These are phyloP conservation scores for Notodonta ziczac DNA, from an alignment of 2,888 invertebrate species.

Conservation along the genomic window DNA sequence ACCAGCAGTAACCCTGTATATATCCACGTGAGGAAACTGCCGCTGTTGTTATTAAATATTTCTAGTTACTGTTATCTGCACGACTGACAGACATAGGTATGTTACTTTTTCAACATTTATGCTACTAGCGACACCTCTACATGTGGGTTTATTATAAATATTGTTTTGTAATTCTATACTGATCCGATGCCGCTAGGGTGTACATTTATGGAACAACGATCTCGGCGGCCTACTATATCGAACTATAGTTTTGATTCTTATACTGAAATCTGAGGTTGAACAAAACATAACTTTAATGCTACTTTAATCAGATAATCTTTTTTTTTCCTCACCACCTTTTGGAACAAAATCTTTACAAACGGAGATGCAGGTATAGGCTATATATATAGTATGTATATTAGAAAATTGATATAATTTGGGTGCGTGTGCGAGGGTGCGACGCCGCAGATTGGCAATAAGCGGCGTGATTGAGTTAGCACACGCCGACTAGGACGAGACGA, in stretches of 20 bases:
- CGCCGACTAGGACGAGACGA: neutral
- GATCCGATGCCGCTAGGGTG: no score
- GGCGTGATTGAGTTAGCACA: conserved; percentile 37
- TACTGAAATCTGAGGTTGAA: no score
- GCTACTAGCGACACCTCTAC: neutral
- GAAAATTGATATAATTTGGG: neutral
- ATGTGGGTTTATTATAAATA: neutral
- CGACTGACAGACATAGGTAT: neutral
- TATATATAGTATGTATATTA: neutral
- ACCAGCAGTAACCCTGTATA: neutral
- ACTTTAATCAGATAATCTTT: no score
- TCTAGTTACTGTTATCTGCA: neutral
- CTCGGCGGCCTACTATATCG: no score
- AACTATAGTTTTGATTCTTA: no score
- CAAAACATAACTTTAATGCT: no score
- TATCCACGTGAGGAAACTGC: neutral
- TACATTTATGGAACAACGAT: no score
- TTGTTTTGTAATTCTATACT: no score
- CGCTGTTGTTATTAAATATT: neutral
- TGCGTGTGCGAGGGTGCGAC: conserved; percentile 23
- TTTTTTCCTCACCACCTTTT: no score
- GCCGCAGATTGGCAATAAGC: conserved; percentile 54
- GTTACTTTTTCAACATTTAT: neutral
- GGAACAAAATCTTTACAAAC: neutral
- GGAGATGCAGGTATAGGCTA: neutral